Base-by-base conservation (phyloP, 2,888 invertebrate species). In the Spilosoma lubricipeda region DNA sequence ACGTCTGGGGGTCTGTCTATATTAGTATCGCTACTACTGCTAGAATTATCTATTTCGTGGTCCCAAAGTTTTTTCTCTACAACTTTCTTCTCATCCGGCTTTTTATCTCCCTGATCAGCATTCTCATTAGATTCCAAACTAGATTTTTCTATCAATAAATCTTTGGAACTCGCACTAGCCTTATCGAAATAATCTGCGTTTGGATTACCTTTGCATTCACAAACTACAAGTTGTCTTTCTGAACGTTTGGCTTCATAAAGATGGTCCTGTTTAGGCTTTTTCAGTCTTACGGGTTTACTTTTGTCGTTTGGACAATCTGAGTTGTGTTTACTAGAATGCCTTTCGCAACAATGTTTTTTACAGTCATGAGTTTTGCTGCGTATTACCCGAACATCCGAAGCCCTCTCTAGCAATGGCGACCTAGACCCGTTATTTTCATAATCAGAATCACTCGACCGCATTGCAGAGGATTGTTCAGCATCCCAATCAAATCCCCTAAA, bases 81-180 rank as follows among this genome's bases (percentile, higher is more conserved):
- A 18, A 87, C 83, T 85, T 92, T 90, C 67, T 90, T 90, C 7
- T 88, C 87, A 4, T 90, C 90, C 20, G 75, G 85, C 82, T 80
- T 92, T 86, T 90, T 95, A 79, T 87, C 91, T n/a, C 71, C 48
- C 36, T 85, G 87, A 68, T 89, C 96, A 72, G 85, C 90, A 87
- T 88, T 95, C 70, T 96, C 96, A 84, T 94, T 96, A 13, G 96
- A 96, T 88, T 94, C 95, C 85, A 94, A 92, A 82, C 96, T 94
- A 79, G 95, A 94, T 90, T 96, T 96, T 85, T 96, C 97, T 92
- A 97, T 94, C 23, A 97, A 93, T 83, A 97, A 96, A 90, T 97
- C 97, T 92, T 97, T 97, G 23, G 97, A 97, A 86, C 97, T 97
- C 42, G 97, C 97, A 88, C 97, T 97, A 65, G 96, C 96, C 87